phyloP scores from a whole-genome alignment of 2,797 vertebrate genomes.

The Rhabdophis nuchalis region DNA sequence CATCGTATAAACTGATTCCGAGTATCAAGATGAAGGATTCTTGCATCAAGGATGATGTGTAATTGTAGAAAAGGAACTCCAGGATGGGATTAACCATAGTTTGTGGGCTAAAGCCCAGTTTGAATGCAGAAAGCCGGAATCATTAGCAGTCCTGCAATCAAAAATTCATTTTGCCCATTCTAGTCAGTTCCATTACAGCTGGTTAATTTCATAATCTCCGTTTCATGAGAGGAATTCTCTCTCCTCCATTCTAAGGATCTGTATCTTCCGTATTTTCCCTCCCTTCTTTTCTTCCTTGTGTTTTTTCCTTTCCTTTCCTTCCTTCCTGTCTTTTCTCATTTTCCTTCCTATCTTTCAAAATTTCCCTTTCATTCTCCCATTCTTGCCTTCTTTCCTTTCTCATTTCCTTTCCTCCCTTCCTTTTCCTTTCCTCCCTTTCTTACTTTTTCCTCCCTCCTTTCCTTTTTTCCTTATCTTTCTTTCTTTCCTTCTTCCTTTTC shows the following conservation, averaged over 20 bases:
- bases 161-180: background rate
- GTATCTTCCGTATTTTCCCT: background rate
- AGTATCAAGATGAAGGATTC: background rate
- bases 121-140: background rate
- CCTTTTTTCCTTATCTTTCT: accelerated
- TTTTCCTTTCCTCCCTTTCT: background rate
- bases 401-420: too few relatives aligned
- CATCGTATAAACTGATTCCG: background rate
- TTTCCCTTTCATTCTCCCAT: too few relatives aligned
- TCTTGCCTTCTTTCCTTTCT: background rate
- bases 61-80: background rate
- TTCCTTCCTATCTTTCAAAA: too few relatives aligned
- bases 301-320: too few relatives aligned
- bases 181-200: background rate
- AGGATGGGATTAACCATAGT: background rate
- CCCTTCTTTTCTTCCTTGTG: background rate
- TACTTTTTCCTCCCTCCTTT: accelerated
- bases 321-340: background rate
- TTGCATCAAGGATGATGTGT: background rate
- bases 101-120: background rate
- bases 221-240: background rate
- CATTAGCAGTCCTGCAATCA: background rate
- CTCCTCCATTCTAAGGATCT: background rate
- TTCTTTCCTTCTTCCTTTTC: accelerated
- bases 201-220: background rate